phyloP scores from a whole-genome alignment of 64 coral and sea anemone species.

The Catalaphyllia jardinei region DNA sequence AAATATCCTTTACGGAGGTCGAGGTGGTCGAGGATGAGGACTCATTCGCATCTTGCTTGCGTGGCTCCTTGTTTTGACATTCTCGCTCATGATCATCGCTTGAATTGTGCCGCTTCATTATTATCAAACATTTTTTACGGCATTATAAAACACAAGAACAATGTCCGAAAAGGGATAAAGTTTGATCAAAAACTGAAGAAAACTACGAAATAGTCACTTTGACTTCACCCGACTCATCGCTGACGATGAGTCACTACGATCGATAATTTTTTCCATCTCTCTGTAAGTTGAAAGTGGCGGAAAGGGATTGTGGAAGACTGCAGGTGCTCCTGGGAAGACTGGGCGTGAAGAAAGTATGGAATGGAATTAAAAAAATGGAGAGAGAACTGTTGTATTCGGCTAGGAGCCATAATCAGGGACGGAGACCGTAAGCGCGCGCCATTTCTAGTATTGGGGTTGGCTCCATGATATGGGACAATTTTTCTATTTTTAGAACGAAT shows the following conservation, averaged over 20 bases:
- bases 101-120: not conserved
- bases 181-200: not conserved
- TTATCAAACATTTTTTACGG: not conserved
- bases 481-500: too few species aligned
- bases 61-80: not conserved
- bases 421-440: too few species aligned
- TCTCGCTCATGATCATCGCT: not conserved
- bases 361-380: not conserved
- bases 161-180: not conserved
- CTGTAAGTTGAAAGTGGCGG: not conserved
- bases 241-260: not conserved
- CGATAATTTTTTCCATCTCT: not conserved
- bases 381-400: not conserved
- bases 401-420: too few species aligned
- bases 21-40: not conserved
- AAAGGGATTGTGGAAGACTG: not conserved
- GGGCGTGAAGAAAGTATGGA: not conserved
- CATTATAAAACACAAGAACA: not conserved
- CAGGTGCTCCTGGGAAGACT: not conserved
- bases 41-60: not conserved
- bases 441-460: too few species aligned
- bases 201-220: not conserved
- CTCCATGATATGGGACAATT: too few species aligned
- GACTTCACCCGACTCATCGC: not conserved
- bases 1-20: not conserved